Conservation (phyloP, 2,888 invertebrate species). For the Clivina fossor region DNA sequence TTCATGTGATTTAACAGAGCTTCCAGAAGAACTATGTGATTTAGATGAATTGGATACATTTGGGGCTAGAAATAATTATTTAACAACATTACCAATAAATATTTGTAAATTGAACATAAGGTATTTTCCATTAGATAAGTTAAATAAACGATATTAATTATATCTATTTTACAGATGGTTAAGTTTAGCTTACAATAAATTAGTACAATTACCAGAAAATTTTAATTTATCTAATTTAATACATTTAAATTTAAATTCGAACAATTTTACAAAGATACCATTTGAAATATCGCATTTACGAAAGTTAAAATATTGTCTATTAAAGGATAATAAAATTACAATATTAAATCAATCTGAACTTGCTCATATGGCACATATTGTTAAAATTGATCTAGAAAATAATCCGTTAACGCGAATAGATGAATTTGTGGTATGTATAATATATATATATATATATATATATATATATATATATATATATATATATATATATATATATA, state of each 20-base stretch:
- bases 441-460: background rate
- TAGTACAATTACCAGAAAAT: conserved; percentile 19
- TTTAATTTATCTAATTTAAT: conserved; percentile 23
- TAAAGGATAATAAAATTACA: conserved; percentile 21
- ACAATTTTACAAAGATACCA: conserved; percentile 16
- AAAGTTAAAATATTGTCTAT: conserved; percentile 13
- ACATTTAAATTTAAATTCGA: conserved; percentile 25
- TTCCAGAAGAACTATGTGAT: conserved; percentile 28
- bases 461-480: background rate
- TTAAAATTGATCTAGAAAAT: conserved; percentile 20
- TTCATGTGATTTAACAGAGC: conserved; percentile 20
- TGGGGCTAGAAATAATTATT: conserved; percentile 21
- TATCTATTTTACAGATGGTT: conserved; percentile 22
- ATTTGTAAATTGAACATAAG: conserved; percentile 25
- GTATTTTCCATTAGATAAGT: conserved; percentile 2
- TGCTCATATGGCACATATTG: conserved; percentile 7
- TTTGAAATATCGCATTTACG: conserved; percentile 15
- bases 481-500: background rate
- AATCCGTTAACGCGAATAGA: conserved; percentile 13
- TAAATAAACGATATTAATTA: background rate
- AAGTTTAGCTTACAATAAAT: conserved; percentile 15
- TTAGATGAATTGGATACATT: conserved; percentile 20
- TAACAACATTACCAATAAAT: conserved; percentile 17
- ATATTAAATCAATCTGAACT: conserved; percentile 3
- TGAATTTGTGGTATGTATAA: conserved; percentile 16